Conservation (phyloP, 2,888 invertebrate species). For the Plagodis dolabraria region DNA sequence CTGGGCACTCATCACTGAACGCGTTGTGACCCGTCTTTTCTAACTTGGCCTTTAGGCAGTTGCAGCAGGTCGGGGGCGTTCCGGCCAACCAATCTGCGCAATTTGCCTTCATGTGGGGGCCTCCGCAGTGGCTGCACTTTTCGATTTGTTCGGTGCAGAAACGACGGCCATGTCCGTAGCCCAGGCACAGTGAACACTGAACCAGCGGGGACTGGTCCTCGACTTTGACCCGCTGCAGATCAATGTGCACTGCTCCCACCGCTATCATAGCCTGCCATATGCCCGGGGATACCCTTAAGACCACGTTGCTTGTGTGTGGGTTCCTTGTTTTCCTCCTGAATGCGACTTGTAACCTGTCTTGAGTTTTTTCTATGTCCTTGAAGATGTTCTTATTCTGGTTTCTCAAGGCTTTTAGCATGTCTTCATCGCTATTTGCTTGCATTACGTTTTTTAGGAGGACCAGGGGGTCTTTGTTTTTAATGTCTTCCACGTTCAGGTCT, state of each 20-base stretch:
- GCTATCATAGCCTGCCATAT: slow-evolving; percentile 15
- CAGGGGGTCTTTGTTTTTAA: slow-evolving; percentile 27
- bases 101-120: slow-evolving; percentile 12
- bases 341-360: not conserved
- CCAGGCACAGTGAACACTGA: slow-evolving; percentile 13
- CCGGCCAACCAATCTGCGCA: slow-evolving; percentile 12
- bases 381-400: slow-evolving; percentile 4
- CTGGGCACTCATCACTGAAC: slow-evolving; percentile 5
- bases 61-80: not conserved
- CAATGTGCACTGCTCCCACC: slow-evolving; percentile 29
- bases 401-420: slow-evolving; percentile 3
- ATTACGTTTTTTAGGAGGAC: slow-evolving; percentile 18
- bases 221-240: slow-evolving; percentile 25
- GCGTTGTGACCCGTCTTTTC: slow-evolving; percentile 1
- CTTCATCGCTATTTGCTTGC: slow-evolving; percentile 7
- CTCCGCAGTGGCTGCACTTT: slow-evolving; percentile 22
- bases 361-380: not conserved
- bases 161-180: slow-evolving; percentile 15
- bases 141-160: slow-evolving; percentile 4
- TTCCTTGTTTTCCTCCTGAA: slow-evolving; percentile 8
- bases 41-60: not conserved
- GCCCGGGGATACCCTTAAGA: slow-evolving; percentile 19
- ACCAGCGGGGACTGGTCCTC: slow-evolving; percentile 35
- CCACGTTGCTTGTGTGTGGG: slow-evolving; percentile 4
- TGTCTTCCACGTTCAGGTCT: slow-evolving; percentile 19